Conservation (phyloP, 2,797 vertebrate species). For the Rhabdomys pumilio region DNA sequence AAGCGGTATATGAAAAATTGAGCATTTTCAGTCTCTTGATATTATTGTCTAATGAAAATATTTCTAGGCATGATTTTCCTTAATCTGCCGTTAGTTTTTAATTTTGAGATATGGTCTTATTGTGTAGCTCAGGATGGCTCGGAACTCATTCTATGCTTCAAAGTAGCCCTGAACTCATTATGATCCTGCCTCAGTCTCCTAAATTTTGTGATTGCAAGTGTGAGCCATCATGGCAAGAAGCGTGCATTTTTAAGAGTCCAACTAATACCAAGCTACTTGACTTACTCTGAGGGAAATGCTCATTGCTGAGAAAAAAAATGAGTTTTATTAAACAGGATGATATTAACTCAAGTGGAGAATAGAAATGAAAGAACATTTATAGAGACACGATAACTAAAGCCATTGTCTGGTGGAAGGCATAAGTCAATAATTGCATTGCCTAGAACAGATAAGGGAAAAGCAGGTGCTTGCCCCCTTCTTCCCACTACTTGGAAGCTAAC, state of each 20-base stretch:
- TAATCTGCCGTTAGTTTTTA: neutral
- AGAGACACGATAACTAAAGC: neutral
- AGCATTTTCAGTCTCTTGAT: constrained; percentile 31
- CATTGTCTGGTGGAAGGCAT: neutral
- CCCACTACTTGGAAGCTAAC: neutral
- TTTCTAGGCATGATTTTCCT: neutral
- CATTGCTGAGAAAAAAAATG: constrained; percentile 17
- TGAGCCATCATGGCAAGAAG: neutral
- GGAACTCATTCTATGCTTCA: neutral
- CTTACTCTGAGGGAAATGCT: constrained; percentile 23
- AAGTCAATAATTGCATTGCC: neutral
- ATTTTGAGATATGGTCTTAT: neutral
- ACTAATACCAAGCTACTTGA: constrained; percentile 6
- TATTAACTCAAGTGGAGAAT: constrained; percentile 31
- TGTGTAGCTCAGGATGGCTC: neutral
- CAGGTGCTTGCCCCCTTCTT: neutral
- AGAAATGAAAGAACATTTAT: constrained; percentile 13
- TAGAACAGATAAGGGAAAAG: neutral
- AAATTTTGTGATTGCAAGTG: neutral
- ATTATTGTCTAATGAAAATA: constrained; percentile 5
- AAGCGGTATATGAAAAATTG: constrained; percentile 48
- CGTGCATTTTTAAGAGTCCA: constrained; percentile 1
- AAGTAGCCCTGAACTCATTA: neutral
- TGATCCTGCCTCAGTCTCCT: neutral
- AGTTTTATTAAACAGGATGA: constrained; percentile 21